Evolutionary conservation across 2,113 vertebrate species (phyloP), one percentile per base, ranked within the genome.

Genomic region (Tachuris rubrigastra): DNA sequence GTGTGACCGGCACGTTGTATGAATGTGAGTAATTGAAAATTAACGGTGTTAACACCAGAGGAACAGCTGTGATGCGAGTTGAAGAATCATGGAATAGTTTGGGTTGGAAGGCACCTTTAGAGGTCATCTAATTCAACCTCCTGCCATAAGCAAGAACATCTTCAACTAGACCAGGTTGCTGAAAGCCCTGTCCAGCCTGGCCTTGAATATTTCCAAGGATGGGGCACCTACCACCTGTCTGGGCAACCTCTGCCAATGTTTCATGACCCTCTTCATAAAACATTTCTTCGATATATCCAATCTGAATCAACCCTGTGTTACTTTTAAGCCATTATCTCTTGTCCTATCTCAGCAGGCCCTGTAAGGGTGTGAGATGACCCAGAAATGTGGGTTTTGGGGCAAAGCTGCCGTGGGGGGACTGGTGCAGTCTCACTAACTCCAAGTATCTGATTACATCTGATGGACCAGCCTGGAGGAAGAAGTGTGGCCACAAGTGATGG

Each of bases 281-380:
- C 33, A 39, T 66, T 59, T 66, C 18, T 74, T 89, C 37, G 12
- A 2, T 28, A 2, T 13, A 24, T 52, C 44, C 37, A 7, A 10
- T 52, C 2, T 2, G 52, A 82, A 52, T 46, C 8, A 10, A 52
- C 23, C 33, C 44, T 59, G 27, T 14, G 16, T 24, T 21, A 9
- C 15, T 52, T 44, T 39, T n/a, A 59, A 37, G 11, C 28, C 27
- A 28, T 27, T 18, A 23, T 44, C 6, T 31, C 31, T 35, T 68
- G 44, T 76, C 17, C 31, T 50, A 0, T 35, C 1, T 0, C 8
- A 2, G 1, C 41, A 72, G 35, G 35, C 33, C 13, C 33, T 44
- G 21, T 31, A n/a, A 35, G 41, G 35, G 58, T 37, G 33, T 71
- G 63, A 49, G 15, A 6, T 20, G 7, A 41, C 49, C 17, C 47